These are phyloP conservation scores for Leucoraja ocellata DNA, from an alignment of 2,797 vertebrate species.

Conservation along the genomic window DNA sequence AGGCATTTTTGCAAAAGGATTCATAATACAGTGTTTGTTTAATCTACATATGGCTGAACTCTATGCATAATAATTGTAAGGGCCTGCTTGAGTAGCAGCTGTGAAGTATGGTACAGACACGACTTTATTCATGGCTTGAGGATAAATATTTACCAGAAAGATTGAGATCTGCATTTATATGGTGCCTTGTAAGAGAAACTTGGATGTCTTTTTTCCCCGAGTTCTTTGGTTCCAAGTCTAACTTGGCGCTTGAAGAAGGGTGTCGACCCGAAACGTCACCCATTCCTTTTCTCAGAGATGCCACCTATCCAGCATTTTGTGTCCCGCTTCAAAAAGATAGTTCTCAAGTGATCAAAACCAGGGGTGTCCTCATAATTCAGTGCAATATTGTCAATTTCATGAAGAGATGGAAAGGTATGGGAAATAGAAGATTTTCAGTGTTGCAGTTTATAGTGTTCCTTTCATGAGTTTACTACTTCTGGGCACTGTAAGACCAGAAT, in stretches of 20 bases:
- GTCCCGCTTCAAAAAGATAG: too few species aligned
- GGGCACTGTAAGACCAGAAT: not conserved
- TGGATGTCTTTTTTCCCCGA: not conserved
- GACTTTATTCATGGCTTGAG: not conserved
- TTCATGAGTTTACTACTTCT: not conserved
- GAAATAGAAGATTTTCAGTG: not conserved
- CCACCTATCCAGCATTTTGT: too few species aligned
- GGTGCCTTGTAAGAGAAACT: not conserved
- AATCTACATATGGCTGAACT: not conserved
- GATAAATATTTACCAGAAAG: not conserved
- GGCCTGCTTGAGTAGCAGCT: not conserved
- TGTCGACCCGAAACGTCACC: too few species aligned
- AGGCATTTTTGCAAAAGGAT: not conserved
- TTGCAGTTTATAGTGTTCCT: not conserved
- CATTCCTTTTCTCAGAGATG: too few species aligned
- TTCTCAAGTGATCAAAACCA: not conserved
- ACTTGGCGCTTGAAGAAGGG: too few species aligned
- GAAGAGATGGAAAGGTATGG: not conserved
- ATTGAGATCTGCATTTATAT: too few species aligned
- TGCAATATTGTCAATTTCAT: not conserved
- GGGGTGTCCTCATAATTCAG: not conserved
- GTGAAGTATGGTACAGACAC: not conserved
- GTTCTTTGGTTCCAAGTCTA: too few species aligned
- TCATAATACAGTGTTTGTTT: not conserved
- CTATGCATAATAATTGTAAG: not conserved